Conservation (phyloP, 2,113 vertebrate genomes). For the Colinus virginianus region DNA sequence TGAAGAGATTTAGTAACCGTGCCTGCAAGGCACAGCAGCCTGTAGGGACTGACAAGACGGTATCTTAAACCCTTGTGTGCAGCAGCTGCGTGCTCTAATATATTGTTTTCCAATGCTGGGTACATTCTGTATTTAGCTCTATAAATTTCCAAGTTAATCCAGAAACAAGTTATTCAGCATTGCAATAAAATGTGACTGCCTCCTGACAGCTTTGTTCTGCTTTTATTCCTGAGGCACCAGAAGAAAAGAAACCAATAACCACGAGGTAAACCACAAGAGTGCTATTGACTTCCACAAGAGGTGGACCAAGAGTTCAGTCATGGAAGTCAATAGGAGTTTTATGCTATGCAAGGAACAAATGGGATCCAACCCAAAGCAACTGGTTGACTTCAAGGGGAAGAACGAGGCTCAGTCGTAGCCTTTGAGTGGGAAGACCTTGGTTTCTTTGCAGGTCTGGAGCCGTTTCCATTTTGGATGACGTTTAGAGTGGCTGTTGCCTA, state of each 20-base stretch:
- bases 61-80: not conserved
- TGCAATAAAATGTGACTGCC: constrained; percentile 54
- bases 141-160: constrained; percentile 62
- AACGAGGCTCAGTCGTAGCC: not conserved
- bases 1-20: not conserved
- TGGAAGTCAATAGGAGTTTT: not conserved
- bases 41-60: constrained; percentile 14
- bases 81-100: not conserved
- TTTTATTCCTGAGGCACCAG: not conserved
- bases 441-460: not conserved
- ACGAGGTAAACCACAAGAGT: not conserved
- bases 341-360: not conserved
- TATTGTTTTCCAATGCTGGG: constrained; percentile 52
- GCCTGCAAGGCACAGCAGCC: not conserved
- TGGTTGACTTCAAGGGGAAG: not conserved
- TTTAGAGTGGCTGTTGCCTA: not conserved
- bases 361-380: not conserved
- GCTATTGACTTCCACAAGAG: not conserved
- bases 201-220: constrained; percentile 46
- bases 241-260: not conserved
- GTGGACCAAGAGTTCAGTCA: too few relatives aligned
- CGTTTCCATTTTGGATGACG: not conserved
- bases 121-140: constrained; percentile 46
- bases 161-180: constrained; percentile 48
- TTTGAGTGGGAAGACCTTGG: not conserved